phyloP scores from a whole-genome alignment of 2,113 vertebrate genomes.

The Maccullochella peelii region DNA sequence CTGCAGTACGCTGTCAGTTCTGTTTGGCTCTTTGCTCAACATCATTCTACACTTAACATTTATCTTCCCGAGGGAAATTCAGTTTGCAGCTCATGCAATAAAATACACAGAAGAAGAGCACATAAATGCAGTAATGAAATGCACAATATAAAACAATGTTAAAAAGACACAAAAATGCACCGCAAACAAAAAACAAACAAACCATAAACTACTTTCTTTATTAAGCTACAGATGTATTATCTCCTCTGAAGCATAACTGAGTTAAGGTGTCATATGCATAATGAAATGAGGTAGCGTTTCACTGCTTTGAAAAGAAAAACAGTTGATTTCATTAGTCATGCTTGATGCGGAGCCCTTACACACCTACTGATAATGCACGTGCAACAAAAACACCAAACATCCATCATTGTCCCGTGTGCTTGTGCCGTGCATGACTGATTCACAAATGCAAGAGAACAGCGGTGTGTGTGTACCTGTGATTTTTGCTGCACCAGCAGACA shows the following conservation, averaged over 20 bases:
- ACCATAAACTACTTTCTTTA: neutral
- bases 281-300: neutral
- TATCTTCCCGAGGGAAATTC: conserved; percentile 1
- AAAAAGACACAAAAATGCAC: neutral
- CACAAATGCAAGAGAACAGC: neutral
- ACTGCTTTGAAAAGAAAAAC: conserved; percentile 5
- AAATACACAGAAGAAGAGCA: neutral
- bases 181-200: neutral
- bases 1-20: conserved; percentile 2
- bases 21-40: conserved; percentile 11
- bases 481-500: conserved; percentile 89
- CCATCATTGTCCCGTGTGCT: conserved; percentile 26
- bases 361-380: conserved; percentile 26
- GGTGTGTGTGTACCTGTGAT: conserved; percentile 82
- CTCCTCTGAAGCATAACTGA: neutral
- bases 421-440: conserved; percentile 41
- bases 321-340: conserved; percentile 28
- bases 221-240: neutral
- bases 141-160: neutral
- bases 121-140: conserved; percentile 1
- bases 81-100: conserved; percentile 10
- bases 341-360: conserved; percentile 6
- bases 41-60: conserved; percentile 8
- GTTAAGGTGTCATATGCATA: neutral
- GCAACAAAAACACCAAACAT: conserved; percentile 28